Evolutionary conservation across 2,888 invertebrate genomes (phyloP), one percentile per base, ranked within the genome.

Genomic region (Pheosia gnoma): DNA sequence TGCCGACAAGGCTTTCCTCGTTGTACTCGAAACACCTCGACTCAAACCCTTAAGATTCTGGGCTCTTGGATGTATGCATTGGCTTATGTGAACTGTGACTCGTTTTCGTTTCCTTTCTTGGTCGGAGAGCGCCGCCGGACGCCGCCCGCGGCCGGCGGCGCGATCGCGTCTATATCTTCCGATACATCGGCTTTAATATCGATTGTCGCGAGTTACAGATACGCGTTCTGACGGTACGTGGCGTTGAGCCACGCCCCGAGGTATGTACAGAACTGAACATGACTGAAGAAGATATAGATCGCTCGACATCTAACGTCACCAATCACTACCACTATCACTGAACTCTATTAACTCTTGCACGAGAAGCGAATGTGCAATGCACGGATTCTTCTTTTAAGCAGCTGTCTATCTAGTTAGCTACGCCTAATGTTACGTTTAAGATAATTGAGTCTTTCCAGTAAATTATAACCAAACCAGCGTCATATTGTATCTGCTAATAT

Each of bases 51-150:
- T 93, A 91, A 93, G 86, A 93, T 93, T 93, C 93, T 93, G 93
- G 93, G 93, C 93, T 93, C 92, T 93, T 93, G 93, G 93, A 93
- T 93, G 92, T 93, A 88, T 93, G 93, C 93, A 93, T 93, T 93
- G 93, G 93, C 93, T 93, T 93, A 90, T 93, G 93, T 93, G 91
- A 93, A 93, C 89, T 92, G 93, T 93, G 92, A 93, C 90, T 93
- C 90, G 91, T 92, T 93, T 93, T 93, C 93, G 93, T 93, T 93
- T 93, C 92, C 91, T 93, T 93, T 92, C 93, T 92, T 92, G 89
- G 89, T 91, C 89, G 86, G 85, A 86, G 86, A 81, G 85, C 82
- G 85, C 66, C 88, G 87, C 86, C 85, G 89, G 89, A 85, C 85
- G 71, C 71, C 70, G 74, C 70, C 85, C 77, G 84, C 81, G 80